Evolutionary conservation across 2,797 vertebrate genomes (phyloP).

Genomic region (Streptopelia turtur): DNA sequence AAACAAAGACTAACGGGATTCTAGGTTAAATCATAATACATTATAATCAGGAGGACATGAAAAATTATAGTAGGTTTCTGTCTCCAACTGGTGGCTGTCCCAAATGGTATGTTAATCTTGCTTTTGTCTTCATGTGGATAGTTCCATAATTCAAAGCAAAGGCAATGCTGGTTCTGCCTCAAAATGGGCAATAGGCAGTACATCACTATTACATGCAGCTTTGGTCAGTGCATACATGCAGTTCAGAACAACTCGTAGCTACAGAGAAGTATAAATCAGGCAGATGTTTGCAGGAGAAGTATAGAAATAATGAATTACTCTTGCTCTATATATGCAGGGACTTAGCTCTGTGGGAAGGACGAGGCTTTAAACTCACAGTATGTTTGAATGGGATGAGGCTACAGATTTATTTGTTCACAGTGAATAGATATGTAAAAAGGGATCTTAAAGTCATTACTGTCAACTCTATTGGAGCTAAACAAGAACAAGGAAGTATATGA

Average conservation of each 20-base stretch:
- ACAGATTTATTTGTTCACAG: constrained; percentile 16
- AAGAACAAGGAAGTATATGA: neutral
- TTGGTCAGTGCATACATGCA: neutral
- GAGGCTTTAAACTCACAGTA: neutral
- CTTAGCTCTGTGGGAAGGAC: neutral
- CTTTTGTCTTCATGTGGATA: neutral
- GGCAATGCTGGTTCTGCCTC: neutral
- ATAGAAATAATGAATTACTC: neutral
- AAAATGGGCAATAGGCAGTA: neutral
- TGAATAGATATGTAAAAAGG: neutral
- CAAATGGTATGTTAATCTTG: neutral
- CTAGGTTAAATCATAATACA: neutral
- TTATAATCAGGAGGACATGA: neutral
- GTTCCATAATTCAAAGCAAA: neutral
- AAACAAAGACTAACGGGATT: neutral
- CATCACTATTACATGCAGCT: neutral
- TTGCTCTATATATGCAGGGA: neutral
- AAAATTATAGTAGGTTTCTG: neutral
- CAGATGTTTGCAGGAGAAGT: neutral
- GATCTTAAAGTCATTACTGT: neutral
- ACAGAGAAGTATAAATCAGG: neutral
- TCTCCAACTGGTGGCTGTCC: neutral
- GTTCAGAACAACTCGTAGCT: neutral
- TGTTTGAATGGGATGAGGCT: neutral
- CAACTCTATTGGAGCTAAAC: neutral